Evolutionary conservation across 2,797 vertebrate genomes (phyloP).

Genomic region (Zalophus californianus): DNA sequence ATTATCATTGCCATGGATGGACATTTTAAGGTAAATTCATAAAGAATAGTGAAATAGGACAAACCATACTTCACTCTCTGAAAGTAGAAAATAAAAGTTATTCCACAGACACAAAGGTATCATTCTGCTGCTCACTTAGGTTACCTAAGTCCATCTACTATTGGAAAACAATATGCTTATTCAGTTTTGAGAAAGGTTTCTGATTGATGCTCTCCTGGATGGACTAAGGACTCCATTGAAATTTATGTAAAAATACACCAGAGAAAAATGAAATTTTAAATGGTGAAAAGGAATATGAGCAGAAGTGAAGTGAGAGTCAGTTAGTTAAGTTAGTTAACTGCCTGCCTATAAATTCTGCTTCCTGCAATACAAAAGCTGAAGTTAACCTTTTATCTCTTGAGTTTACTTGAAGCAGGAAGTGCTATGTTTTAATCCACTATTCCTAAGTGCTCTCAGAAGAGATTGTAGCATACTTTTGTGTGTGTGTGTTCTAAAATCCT

Average conservation of each 20-base stretch:
- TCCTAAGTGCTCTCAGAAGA: neutral
- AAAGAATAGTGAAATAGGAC: accelerated
- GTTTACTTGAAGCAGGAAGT: neutral
- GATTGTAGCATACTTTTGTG: neutral
- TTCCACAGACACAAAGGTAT: accelerated
- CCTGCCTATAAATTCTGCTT: neutral
- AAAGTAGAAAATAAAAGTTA: neutral
- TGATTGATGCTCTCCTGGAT: neutral
- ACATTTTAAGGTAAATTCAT: neutral
- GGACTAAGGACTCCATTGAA: neutral
- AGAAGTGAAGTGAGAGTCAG: neutral
- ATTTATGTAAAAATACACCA: neutral
- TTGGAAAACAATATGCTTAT: neutral
- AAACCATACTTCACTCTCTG: accelerated
- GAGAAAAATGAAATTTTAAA: neutral
- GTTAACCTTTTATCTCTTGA: neutral
- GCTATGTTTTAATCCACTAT: neutral
- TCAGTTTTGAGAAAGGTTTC: neutral
- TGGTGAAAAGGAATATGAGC: neutral
- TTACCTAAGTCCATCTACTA: neutral
- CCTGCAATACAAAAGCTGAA: neutral
- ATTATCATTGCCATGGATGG: too few species aligned
- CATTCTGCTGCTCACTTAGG: neutral
- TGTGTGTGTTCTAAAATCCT: neutral
- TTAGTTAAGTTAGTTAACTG: too few species aligned